A percentile compares a stretch with the other conserved stretches of the same genome.
Evolutionary conservation across 2,797 vertebrate genomes (phyloP).

Genomic region (Apogon talboti): DNA sequence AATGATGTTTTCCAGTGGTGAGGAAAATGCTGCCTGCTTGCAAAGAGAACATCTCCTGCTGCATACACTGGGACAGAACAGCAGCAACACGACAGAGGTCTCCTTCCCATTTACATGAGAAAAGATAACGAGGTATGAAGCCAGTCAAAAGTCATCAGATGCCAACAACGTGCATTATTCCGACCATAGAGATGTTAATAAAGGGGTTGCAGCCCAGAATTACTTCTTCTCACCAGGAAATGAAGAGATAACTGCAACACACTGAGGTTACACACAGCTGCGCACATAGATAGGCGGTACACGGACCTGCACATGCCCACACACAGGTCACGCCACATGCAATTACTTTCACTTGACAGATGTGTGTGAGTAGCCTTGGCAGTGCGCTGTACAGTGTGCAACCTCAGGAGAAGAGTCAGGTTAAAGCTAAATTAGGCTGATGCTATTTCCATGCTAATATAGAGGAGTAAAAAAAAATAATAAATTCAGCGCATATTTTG

Average conservation of each 20-base stretch:
- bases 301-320: slow-evolving; percentile 7
- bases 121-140: slow-evolving; percentile 31
- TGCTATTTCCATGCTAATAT: slow-evolving; percentile 34
- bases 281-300: slow-evolving; percentile 5
- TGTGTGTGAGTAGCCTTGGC: slow-evolving; percentile 15
- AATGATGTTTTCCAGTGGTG: neutral
- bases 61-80: slow-evolving; percentile 3
- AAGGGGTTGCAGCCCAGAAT: slow-evolving; percentile 43
- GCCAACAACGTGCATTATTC: slow-evolving; percentile 40
- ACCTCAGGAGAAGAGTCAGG: slow-evolving; percentile 27
- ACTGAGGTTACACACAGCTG: slow-evolving; percentile 7
- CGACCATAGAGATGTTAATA: slow-evolving; percentile 43
- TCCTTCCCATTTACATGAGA: slow-evolving; percentile 17
- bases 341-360: slow-evolving; percentile 40
- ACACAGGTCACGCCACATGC: slow-evolving; percentile 22
- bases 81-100: slow-evolving; percentile 19
- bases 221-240: slow-evolving; percentile 46
- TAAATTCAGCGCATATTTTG: too few species aligned
- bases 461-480: too few species aligned
- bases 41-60: neutral
- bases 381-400: slow-evolving; percentile 22
- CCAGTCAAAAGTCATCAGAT: slow-evolving; percentile 47
- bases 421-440: slow-evolving; percentile 39
- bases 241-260: slow-evolving; percentile 20
- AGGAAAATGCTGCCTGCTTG: neutral